Evolutionary conservation across 2,113 vertebrate species (phyloP), one percentile per base, ranked within the genome.

Genomic region (Uria aalge): DNA sequence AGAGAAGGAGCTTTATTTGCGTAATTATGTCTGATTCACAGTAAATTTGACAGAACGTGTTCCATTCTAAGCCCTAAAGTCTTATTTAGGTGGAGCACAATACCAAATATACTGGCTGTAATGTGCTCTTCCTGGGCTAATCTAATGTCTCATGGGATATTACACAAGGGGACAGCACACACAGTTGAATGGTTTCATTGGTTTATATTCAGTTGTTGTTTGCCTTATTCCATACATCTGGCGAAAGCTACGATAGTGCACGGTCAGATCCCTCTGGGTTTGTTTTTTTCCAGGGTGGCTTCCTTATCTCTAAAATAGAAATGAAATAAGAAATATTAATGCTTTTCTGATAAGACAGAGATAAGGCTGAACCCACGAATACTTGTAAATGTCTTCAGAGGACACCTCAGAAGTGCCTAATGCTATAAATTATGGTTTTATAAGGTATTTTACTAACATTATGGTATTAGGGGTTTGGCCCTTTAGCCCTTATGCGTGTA

Each of bases 21-120:
- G 81, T 94, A 92, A 92, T 84, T 67, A 59, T 47, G 60, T 52
- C 63, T 96, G 95, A 96, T 88, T 93, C 72, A 50, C 47, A 26
- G 72, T 55, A 90, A 41, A 78, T 90, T 86, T 88, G 72, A 94
- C 82, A 88, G 95, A 96, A 83, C 34, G 10, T 78, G 88, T 90
- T 93, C 72, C 52, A 38, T 72, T 50, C 56, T 93, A 87, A 95
- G 75, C 81, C 67, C 68, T 47, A 59, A 92, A 62, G 88, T 85
- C 59, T 92, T 93, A 64, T 56, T 95, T 86, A 94, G 85, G 64
- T 52, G 34, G 59, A 93, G 83, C 47, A 94, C 52, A 73, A 1
- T 67, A 95, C 80, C 63, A 88, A 72, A 95, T 63, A 83, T 6
- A 30, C 24, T 63, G 74, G 21, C 59, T 71, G 60, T 52, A 92